Evolutionary conservation across 2,113 vertebrate species (phyloP), one percentile per base, ranked within the genome.

Genomic region (Microtus montanus): DNA sequence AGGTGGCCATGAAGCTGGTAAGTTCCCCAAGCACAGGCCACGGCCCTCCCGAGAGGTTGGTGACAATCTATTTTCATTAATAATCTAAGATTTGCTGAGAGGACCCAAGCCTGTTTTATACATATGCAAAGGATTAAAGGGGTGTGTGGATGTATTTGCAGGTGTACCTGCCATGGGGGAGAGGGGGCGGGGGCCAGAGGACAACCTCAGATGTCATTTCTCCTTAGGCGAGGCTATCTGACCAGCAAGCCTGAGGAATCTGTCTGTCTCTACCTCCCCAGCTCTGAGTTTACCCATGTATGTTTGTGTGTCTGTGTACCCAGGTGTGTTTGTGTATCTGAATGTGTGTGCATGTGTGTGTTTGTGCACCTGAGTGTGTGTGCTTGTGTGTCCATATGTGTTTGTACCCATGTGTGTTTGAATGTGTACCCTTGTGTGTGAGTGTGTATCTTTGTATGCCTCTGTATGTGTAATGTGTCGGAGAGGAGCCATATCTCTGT

Each of bases 1-100:
- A 98, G 97, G 87, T 99, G 93, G 98, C 99, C 0, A 98, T 99
- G 97, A 98, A 97, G 91, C 96, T 99, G 96, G 99, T 99, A 95
- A 98, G 98, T 89, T 64, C 33, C 49, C 30, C 28, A 0, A 0
- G 0, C 0, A 7, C 41, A 5, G n/a, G n/a, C n/a, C n/a, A n/a
- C n/a, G 0, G 19, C 47, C 20, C 1, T 7, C 17, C n/a, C 54
- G 30, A 28, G 15, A 78, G 11, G 44, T 61, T 0, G 5, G 0
- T 10, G 79, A n/a, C 74, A n/a, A 22, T 54, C 38, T 38, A 49
- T 61, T 78, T 44, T 49, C 61, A 28, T 85, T 49, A 30, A 33
- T n/a, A n/a, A 89, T 5, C n/a, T 24, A 26, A 33, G 83, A 77
- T 35, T 82, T 26, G 6, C 83, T 49, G 13, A 41, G 19, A 17